A percentile compares a stretch with the other conserved stretches of the same genome.
Conservation (phyloP, 2,888 invertebrate species). For the Syrista parreyssii region DNA sequence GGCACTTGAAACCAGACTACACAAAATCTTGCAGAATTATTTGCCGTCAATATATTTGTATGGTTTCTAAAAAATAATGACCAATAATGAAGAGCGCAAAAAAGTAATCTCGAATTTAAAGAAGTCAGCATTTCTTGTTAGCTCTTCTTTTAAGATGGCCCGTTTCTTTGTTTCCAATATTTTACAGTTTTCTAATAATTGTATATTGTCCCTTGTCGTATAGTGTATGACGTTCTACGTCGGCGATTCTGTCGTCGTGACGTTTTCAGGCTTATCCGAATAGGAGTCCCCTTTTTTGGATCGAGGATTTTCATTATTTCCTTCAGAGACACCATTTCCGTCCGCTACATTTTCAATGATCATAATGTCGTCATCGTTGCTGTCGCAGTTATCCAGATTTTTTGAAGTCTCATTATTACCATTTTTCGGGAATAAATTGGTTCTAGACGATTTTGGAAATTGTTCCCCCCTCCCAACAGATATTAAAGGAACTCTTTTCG, state of each 20-base stretch:
- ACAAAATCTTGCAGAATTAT: background rate
- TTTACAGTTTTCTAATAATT: background rate
- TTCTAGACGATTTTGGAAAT: slow-evolving; percentile 41
- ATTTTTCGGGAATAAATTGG: slow-evolving; percentile 23
- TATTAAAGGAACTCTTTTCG: slow-evolving; percentile 54
- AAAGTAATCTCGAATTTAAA: background rate
- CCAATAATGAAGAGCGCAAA: background rate
- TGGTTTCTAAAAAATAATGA: background rate
- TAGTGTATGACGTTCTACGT: background rate
- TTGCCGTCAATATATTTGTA: background rate
- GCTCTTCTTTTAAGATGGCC: background rate
- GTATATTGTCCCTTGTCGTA: background rate
- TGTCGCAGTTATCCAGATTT: slow-evolving; percentile 2
- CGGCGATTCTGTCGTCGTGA: background rate
- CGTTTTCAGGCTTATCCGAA: background rate
- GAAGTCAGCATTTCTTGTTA: background rate
- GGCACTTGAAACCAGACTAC: background rate
- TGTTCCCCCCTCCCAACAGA: slow-evolving; percentile 53
- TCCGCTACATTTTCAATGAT: slow-evolving; percentile 20
- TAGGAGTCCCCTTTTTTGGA: background rate
- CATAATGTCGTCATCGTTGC: slow-evolving; percentile 28
- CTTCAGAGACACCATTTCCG: background rate
- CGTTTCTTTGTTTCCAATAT: background rate
- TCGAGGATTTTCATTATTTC: background rate
- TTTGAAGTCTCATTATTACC: background rate